A percentile compares a stretch with the other conserved stretches of the same genome.
Conservation (phyloP, 1,140 invertebrate species). For the Acromyrmex echinatior region DNA sequence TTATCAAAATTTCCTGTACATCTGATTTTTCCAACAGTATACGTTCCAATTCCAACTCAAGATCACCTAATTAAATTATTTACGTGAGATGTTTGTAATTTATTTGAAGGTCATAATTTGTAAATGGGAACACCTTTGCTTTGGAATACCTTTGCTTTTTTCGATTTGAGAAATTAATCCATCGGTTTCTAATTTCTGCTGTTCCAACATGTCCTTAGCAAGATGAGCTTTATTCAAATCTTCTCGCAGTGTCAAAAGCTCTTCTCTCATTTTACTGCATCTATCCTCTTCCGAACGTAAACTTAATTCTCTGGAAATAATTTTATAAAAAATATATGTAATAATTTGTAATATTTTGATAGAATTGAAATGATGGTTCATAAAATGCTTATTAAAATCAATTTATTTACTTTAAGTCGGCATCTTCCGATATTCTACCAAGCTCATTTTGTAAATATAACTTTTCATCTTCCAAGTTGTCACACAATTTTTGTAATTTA, state of each 20-base stretch:
- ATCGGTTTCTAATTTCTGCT: conserved; percentile 92
- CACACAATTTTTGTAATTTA: conserved; percentile 91
- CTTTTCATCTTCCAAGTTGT: conserved; percentile 92
- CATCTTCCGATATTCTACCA: conserved; percentile 90
- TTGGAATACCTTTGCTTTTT: conserved; percentile 89
- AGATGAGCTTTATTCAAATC: conserved; percentile 92
- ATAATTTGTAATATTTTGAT: neutral
- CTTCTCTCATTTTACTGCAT: conserved; percentile 91
- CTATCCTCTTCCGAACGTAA: conserved; percentile 91
- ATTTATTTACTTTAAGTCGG: conserved; percentile 87
- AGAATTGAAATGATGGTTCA: conserved; percentile 5
- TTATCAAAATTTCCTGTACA: conserved; percentile 91
- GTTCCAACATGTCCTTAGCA: conserved; percentile 91
- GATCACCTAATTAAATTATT: conserved; percentile 88
- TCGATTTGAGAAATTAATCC: conserved; percentile 91
- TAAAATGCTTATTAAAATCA: conserved; percentile 7
- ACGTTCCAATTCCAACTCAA: conserved; percentile 92
- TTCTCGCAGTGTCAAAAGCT: conserved; percentile 91
- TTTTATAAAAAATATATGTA: conserved; percentile 58
- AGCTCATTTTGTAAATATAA: conserved; percentile 91
- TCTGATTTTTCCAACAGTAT: conserved; percentile 91
- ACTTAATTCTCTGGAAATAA: conserved; percentile 83
- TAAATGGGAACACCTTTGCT: neutral
- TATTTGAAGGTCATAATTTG: neutral
- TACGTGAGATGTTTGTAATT: neutral